Evolutionary conservation across 2,888 invertebrate genomes (phyloP), one percentile per base, ranked within the genome.

Genomic region (Heliconius sara): DNA sequence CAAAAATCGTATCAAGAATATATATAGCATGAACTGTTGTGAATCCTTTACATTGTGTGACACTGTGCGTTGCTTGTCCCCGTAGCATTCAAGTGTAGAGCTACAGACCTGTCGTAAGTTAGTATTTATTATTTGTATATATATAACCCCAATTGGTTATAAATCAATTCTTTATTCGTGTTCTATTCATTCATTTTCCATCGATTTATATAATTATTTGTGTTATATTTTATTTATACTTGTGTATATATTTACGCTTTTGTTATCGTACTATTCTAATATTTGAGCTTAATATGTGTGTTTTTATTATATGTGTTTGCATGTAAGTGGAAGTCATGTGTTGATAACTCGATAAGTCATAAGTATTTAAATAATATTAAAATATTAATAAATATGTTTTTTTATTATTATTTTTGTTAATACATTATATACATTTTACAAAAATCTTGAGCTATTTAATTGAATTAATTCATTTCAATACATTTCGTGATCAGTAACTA

Each of bases 1-100:
- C 30, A 79, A 77, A 70, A 65, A 71, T 47, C 65, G 57, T 27
- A 67, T 57, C 22, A 77, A 57, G 19, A 39, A 10, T 22, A 19
- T 79, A 70, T 77, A 75, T 73, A 39, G 82, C 80, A 83, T 83
- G 82, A 76, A 6, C 22, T 79, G 52, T 60, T 85, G 84, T 83
- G 83, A 84, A 83, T 86, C 82, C 63, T 79, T 47, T 80, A 74
- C 60, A 84, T 84, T 86, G 86, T 90, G 90, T 91, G 87, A 86
- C 90, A 91, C 88, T 90, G 91, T 91, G 91, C 92, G 93, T 92
- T 92, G 93, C 93, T 91, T 93, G 92, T 86, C 88, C 88, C 90
- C 89, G 74, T 92, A 90, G 91, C 86, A 87, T 86, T 91, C 93
- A 93, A 94, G 94, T 92, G 92, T 95, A 94, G 94, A 94, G 85